phyloP scores from a whole-genome alignment of 2,113 vertebrate species.

The Parus major region DNA sequence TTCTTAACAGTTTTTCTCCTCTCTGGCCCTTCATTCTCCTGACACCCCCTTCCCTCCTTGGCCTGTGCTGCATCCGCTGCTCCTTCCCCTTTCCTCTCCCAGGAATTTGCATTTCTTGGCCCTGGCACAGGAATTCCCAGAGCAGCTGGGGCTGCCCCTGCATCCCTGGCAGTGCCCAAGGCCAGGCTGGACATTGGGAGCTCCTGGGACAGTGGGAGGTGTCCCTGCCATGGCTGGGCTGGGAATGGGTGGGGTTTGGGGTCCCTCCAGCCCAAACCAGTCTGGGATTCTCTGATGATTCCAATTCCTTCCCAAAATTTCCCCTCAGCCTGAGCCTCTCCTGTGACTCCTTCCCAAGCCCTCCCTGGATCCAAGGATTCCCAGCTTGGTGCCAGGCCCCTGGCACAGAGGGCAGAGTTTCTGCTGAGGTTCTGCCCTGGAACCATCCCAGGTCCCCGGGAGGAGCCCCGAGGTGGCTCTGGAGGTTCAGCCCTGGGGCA shows the following conservation, averaged over 20 bases:
- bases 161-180: not conserved
- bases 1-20: not conserved
- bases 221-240: not conserved
- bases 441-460: not conserved
- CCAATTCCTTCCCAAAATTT: not conserved
- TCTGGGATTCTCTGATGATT: not conserved
- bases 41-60: fast-evolving
- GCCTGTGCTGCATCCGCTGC: fast-evolving
- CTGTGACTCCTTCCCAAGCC: not conserved
- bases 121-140: not conserved
- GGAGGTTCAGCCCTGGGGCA: not conserved
- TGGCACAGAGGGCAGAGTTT: fast-evolving
- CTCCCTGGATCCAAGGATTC: too few relatives aligned
- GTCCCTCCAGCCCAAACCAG: not conserved
- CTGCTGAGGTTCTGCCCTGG: not conserved
- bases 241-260: fast-evolving
- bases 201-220: not conserved
- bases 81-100: not conserved
- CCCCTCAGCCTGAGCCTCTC: not conserved
- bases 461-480: not conserved
- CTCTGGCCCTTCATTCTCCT: not conserved
- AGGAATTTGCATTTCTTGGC: not conserved
- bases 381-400: not conserved
- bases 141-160: not conserved
- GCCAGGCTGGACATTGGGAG: not conserved